Evolutionary conservation across 2,113 vertebrate genomes (phyloP).

Genomic region (Naja naja): DNA sequence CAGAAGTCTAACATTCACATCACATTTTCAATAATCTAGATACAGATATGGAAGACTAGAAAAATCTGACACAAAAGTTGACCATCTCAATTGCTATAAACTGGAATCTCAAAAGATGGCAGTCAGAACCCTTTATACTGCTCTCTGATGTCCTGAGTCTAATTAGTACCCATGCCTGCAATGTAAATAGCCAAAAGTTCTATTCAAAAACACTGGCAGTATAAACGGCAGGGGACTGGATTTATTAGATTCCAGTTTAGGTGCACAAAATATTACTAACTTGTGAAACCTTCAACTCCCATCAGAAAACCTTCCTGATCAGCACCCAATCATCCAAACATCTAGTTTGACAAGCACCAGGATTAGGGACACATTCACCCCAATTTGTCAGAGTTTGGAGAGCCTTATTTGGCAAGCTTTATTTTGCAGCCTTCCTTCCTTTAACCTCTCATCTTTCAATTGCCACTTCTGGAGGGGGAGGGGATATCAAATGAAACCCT

Average conservation of each 20-base stretch:
- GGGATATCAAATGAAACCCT: not conserved
- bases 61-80: not conserved
- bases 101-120: not conserved
- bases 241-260: not conserved
- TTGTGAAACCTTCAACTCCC: not conserved
- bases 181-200: not conserved
- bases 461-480: not conserved
- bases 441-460: not conserved
- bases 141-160: not conserved
- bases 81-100: not conserved
- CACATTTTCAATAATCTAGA: not conserved
- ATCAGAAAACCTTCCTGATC: not conserved
- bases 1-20: not conserved
- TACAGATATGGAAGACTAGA: not conserved
- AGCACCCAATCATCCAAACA: not conserved
- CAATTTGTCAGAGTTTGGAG: too few relatives aligned
- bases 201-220: not conserved
- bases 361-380: not conserved
- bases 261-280: not conserved
- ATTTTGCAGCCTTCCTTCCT: not conserved
- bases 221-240: not conserved
- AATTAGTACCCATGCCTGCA: not conserved
- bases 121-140: not conserved
- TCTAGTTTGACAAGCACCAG: too few relatives aligned
- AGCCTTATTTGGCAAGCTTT: not conserved